Conservation (phyloP, 2,113 vertebrate genomes). For the Lagopus muta region DNA sequence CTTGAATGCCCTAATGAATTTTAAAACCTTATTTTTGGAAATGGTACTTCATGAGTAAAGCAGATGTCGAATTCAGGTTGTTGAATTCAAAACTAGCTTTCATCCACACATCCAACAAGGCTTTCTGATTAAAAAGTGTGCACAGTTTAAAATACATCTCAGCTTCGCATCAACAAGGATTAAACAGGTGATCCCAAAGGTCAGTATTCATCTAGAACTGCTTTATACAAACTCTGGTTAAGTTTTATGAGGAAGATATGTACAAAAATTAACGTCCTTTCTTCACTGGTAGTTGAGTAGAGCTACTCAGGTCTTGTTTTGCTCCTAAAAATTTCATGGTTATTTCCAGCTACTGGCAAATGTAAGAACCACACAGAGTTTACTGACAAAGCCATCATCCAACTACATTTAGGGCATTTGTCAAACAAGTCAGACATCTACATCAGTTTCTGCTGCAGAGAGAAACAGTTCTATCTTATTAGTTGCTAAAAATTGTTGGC, state of each 20-base stretch:
- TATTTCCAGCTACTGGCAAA: not conserved
- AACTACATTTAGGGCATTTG: not conserved
- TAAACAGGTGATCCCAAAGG: not conserved
- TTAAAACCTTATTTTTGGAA: conserved; percentile 37
- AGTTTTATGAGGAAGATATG: not conserved
- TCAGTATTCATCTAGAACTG: not conserved
- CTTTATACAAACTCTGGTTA: not conserved
- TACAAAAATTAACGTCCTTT: not conserved
- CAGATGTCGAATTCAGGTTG: not conserved
- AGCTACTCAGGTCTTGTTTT: not conserved
- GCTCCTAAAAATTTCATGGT: not conserved
- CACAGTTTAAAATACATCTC: not conserved
- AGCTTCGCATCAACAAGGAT: not conserved
- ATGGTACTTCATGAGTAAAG: conserved; percentile 5
- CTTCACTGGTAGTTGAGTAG: not conserved
- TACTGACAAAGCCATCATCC: not conserved
- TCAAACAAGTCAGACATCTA: not conserved
- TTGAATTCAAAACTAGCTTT: not conserved
- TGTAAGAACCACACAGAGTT: not conserved
- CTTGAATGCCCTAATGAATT: conserved; percentile 30
- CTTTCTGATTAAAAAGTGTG: not conserved
- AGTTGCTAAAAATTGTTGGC: not conserved
- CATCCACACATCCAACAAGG: not conserved
- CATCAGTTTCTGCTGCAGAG: not conserved
- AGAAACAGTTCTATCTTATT: not conserved